Conservation (phyloP, 1,140 invertebrate species). For the Drusus annulatus region DNA sequence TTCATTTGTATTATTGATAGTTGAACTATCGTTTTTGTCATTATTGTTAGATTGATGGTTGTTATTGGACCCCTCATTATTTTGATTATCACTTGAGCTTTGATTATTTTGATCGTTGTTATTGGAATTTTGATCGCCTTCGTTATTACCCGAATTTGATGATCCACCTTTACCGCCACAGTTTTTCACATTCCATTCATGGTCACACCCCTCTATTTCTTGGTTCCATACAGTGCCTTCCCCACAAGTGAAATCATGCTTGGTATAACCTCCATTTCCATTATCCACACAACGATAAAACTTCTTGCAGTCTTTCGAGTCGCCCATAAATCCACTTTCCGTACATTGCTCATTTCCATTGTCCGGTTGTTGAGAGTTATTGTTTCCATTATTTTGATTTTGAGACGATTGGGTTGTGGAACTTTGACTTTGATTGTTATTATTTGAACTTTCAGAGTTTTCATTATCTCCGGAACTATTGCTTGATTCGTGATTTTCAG, state of each 20-base stretch:
- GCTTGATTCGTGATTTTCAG: slow-evolving; percentile 12
- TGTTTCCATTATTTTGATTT: slow-evolving; percentile 9
- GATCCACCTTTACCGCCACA: slow-evolving; percentile 55
- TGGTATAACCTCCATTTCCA: slow-evolving; percentile 73
- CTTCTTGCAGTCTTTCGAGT: slow-evolving; percentile 80
- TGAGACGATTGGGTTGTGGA: slow-evolving; percentile 11
- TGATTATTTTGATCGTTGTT: neutral
- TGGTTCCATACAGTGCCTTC: slow-evolving; percentile 84
- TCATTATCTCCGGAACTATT: slow-evolving; percentile 11
- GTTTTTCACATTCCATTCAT: slow-evolving; percentile 71
- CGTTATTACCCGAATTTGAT: neutral
- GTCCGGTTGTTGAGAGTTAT: slow-evolving; percentile 1
- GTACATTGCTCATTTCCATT: slow-evolving; percentile 61
- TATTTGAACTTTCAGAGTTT: neutral
- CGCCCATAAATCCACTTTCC: slow-evolving; percentile 78
- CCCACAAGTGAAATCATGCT: slow-evolving; percentile 81
- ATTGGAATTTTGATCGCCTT: slow-evolving; percentile 2
- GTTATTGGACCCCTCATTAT: neutral
- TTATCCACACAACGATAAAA: slow-evolving; percentile 84
- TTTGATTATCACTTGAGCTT: neutral
- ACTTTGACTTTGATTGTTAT: neutral
- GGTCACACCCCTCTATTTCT: slow-evolving; percentile 77
- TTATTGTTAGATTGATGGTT: neutral
- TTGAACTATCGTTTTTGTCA: slow-evolving; percentile 22
- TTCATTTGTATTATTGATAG: neutral